A percentile compares a stretch with the other conserved stretches of the same genome.
Conservation (phyloP, 2,797 vertebrate genomes). For the Acrossocheilus wenchowensis region DNA sequence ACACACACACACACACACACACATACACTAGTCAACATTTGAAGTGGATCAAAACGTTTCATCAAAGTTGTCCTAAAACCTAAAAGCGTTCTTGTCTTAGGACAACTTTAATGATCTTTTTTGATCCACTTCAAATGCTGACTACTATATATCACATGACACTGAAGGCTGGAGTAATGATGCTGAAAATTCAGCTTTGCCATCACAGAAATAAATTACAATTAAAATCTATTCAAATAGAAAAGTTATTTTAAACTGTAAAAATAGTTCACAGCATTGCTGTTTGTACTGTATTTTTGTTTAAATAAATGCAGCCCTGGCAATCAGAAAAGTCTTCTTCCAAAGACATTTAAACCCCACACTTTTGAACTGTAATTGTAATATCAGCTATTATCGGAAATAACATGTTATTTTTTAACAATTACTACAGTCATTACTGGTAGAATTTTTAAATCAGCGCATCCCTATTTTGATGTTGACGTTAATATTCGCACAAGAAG, state of each 20-base stretch:
- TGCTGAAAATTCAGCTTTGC: not conserved
- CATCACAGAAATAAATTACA: not conserved
- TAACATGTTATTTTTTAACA: not conserved
- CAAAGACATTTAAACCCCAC: not conserved
- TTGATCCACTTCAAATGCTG: too few relatives aligned
- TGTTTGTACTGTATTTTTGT: not conserved
- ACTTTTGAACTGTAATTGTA: not conserved
- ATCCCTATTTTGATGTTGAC: not conserved
- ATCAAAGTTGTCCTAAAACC: too few relatives aligned
- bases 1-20: too few relatives aligned
- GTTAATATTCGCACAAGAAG: not conserved
- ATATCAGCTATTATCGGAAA: not conserved
- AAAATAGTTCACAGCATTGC: not conserved
- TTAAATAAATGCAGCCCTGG: not conserved
- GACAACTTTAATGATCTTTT: too few relatives aligned
- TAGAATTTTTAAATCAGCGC: not conserved
- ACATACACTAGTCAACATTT: too few relatives aligned
- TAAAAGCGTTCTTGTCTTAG: too few relatives aligned
- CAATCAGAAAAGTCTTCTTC: too few relatives aligned
- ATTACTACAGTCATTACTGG: not conserved
- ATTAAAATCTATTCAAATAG: too few relatives aligned
- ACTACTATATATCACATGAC: too few relatives aligned
- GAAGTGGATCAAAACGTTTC: too few relatives aligned
- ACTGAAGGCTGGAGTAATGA: too few relatives aligned
- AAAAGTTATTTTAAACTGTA: not conserved